Percentiles rank a stretch among this genome's conserved stretches.
phyloP scores from a whole-genome alignment of 2,888 invertebrate species.

The Lordiphosa fenestrarum region DNA sequence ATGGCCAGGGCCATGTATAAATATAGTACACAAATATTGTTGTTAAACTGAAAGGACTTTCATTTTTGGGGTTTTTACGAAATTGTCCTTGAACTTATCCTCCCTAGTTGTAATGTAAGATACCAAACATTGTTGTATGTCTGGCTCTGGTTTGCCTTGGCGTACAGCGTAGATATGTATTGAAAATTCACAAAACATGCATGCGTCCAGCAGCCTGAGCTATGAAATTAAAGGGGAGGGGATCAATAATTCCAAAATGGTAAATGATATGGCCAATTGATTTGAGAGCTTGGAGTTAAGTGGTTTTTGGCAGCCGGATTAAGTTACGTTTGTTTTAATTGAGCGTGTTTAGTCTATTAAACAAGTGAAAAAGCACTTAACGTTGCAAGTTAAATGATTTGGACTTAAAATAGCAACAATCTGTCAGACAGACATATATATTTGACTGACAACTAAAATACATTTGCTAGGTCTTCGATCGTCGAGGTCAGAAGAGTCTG shows the following conservation, averaged over 20 bases:
- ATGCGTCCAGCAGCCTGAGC: too few relatives aligned
- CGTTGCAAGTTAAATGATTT: too few relatives aligned
- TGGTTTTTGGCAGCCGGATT: conserved; percentile 10
- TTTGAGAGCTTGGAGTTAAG: conserved; percentile 15
- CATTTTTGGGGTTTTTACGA: conserved; percentile 15
- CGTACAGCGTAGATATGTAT: conserved; percentile 36
- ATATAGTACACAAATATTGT: conserved; percentile 10
- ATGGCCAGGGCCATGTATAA: conserved; percentile 16
- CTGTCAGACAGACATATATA: too few relatives aligned
- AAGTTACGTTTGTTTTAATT: neutral
- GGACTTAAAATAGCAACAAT: too few relatives aligned
- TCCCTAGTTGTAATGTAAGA: conserved; percentile 31
- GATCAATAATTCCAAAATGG: conserved; percentile 24
- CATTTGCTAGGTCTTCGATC: too few relatives aligned
- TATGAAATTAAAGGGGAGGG: neutral
- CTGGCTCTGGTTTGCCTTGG: conserved; percentile 41
- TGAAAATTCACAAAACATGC: conserved; percentile 35
- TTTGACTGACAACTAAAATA: too few relatives aligned
- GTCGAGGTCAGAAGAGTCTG: too few relatives aligned
- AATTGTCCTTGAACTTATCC: conserved; percentile 66
- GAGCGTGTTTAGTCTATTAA: too few relatives aligned
- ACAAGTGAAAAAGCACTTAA: too few relatives aligned
- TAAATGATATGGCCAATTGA: conserved; percentile 49
- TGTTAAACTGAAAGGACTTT: neutral
- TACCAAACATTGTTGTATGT: conserved; percentile 41